Evolutionary conservation across 2,888 invertebrate genomes (phyloP), one percentile per base, ranked within the genome.

Genomic region (Eristalis pertinax): DNA sequence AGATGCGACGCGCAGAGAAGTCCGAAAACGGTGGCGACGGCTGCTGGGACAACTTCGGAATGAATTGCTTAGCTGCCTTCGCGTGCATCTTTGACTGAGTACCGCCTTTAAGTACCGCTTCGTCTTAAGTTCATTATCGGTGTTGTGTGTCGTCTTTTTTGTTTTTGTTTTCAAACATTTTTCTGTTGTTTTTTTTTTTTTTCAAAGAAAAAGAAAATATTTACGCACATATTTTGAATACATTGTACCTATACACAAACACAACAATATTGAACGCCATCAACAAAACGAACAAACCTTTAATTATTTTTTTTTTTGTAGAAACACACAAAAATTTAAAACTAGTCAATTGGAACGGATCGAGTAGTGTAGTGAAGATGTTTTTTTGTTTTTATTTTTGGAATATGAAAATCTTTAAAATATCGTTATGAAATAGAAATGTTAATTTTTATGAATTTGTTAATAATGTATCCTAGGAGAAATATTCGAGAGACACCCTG

Each of bases 1-100:
- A 93, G 90, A 93, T 93, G 93, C 89, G 93, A 7, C 90, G 91
- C 4, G 91, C 91, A 15, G 89, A 92, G 69, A 92, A 92, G 69
- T 90, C 90, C 1, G 90, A 89, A 4, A 88, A 90, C 80, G 91
- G 91, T 24, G 91, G 92, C 43, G 91, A 93, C 70, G 91, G 92
- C 35, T 93, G 93, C 88, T 93, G 93, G 91, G 91, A 92, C 84
- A 91, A 91, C 88, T 91, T 91, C 68, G 92, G 92, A 68, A 90
- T 93, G 84, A 93, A 93, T 77, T 93, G 93, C 89, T 89, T 92
- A 82, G 91, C 93, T 22, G 91, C 93, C 26, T 93, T 93, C 77
- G 92, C 92, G 24, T 93, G 93, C 89, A 93, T 93, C 72, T 93
- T 93, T 88, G 93, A 93, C 91, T 93, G 92, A 92, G 89, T 67